A percentile compares a stretch with the other conserved stretches of the same genome.
phyloP scores from a whole-genome alignment of 2,113 vertebrate species.

The Chamaea fasciata region DNA sequence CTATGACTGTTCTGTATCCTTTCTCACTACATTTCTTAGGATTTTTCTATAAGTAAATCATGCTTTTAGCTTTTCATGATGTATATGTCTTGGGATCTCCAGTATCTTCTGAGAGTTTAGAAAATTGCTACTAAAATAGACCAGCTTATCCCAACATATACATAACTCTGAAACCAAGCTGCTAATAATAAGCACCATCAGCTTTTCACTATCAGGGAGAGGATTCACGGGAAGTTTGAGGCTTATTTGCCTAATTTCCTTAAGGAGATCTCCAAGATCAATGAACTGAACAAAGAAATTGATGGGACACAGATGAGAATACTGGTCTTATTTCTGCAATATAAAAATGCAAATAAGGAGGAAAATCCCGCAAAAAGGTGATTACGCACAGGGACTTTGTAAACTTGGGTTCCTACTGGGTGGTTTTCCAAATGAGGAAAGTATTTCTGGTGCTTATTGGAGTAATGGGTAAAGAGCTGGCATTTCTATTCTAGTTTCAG shows the following conservation, averaged over 20 bases:
- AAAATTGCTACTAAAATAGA: slow-evolving; percentile 6
- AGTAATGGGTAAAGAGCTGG: not conserved
- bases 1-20: not conserved
- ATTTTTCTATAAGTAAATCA: not conserved
- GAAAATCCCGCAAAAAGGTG: not conserved
- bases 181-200: not conserved
- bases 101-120: not conserved
- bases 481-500: not conserved
- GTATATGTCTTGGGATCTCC: not conserved
- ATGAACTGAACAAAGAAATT: not conserved
- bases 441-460: not conserved
- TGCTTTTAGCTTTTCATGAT: not conserved
- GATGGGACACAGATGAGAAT: not conserved
- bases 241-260: slow-evolving; percentile 10
- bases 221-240: slow-evolving; percentile 5
- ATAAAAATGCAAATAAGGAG: not conserved
- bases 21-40: not conserved
- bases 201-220: not conserved
- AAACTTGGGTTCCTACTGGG: not conserved
- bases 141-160: not conserved
- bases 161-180: not conserved
- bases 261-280: not conserved
- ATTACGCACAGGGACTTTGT: not conserved
- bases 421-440: not conserved
- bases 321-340: not conserved